Conservation (phyloP, 2,888 invertebrate species). For the Galeruca laticollis region DNA sequence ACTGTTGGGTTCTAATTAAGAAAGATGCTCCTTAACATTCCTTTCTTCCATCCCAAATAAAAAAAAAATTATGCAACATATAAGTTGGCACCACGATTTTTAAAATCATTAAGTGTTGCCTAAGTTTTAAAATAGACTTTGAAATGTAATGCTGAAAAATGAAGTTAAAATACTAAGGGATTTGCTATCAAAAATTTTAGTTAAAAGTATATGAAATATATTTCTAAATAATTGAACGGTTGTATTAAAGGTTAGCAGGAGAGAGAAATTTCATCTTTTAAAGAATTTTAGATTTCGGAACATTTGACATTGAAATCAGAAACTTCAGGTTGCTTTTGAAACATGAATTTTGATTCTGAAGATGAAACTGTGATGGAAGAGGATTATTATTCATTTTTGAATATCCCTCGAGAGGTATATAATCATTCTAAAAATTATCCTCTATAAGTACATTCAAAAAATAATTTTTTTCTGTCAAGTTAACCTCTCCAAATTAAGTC, state of each 20-base stretch:
- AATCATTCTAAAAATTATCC: background rate
- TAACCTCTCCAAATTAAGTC: conserved; percentile 47
- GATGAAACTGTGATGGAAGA: conserved; percentile 77
- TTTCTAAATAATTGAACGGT: background rate
- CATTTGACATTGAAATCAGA: conserved; percentile 28
- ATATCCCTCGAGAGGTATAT: conserved; percentile 83
- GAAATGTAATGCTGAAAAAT: conserved; percentile 13
- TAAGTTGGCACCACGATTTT: conserved; percentile 1
- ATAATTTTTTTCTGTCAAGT: conserved; percentile 12
- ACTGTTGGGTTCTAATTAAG: no score
- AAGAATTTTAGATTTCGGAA: conserved; percentile 7
- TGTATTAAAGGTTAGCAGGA: background rate
- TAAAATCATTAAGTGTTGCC: conserved; percentile 12
- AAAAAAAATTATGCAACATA: background rate
- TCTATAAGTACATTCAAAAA: conserved; percentile 9
- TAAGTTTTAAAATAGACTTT: background rate
- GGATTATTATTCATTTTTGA: conserved; percentile 90
- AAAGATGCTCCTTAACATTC: no score
- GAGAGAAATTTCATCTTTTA: background rate
- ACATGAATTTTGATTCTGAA: conserved; percentile 78
- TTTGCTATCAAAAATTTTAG: conserved; percentile 18
- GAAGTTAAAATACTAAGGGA: conserved; percentile 4
- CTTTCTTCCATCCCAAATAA: no score
- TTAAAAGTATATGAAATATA: background rate
- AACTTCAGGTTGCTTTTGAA: conserved; percentile 35